These are phyloP conservation scores for Perca fluviatilis DNA, from an alignment of 2,113 vertebrate species.

Conservation along the genomic window DNA sequence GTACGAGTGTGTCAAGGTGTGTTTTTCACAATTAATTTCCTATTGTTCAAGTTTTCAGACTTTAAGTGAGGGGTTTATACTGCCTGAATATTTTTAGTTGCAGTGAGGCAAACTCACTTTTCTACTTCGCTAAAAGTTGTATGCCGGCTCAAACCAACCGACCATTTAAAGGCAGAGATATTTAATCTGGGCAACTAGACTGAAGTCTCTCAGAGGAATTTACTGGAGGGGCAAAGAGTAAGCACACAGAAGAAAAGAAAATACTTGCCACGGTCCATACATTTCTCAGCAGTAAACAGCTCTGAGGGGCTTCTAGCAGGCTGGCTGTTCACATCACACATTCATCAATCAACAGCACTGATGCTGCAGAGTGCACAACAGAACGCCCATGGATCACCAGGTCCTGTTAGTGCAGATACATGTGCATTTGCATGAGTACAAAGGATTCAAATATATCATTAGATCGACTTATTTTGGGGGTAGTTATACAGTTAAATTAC, in stretches of 20 bases:
- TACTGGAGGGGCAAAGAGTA: constrained; percentile 27
- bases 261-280: constrained; percentile 20
- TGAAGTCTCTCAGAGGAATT: constrained; percentile 57
- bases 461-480: neutral
- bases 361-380: neutral
- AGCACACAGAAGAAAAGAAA: constrained; percentile 48
- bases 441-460: neutral
- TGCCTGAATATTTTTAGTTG: neutral
- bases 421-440: neutral
- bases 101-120: neutral
- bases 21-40: neutral
- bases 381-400: neutral
- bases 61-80: neutral
- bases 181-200: constrained; percentile 67
- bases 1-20: neutral
- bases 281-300: constrained; percentile 38
- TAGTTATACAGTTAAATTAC: neutral
- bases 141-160: constrained; percentile 2
- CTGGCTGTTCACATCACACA: constrained; percentile 11
- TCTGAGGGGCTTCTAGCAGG: constrained; percentile 23
- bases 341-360: constrained; percentile 37
- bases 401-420: neutral
- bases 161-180: constrained; percentile 16
- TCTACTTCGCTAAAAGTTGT: neutral
- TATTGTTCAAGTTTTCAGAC: neutral